Base-by-base conservation (phyloP, 2,797 vertebrate genomes). In the Lutjanus argentimaculatus region DNA sequence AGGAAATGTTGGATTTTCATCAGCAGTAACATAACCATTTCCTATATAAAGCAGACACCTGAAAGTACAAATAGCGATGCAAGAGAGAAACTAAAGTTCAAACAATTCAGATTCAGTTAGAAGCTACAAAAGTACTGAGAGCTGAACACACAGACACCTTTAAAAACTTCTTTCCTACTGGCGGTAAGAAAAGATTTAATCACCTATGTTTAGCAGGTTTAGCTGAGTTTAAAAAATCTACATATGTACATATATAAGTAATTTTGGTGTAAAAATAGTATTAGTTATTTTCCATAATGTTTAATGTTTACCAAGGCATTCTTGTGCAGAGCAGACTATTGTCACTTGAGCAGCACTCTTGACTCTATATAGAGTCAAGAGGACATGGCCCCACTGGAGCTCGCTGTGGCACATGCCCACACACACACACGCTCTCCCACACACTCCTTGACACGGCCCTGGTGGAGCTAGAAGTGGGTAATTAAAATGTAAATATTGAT, bases 401-500 rank as follows among this genome's bases (percentile, higher is more conserved):
- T 65, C 13, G 52, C 67, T 22, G 63, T 25, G 40, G 55, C 72
- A 67, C 78, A 55, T 57, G 42, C 67, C 55, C 70, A 85, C 81
- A 75, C 74, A 96, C 95, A 94, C 95, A 95, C 95, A 94, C 95
- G 94, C 95, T 94, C 93, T 95, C 93, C 19, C 73, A 93, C 95
- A 77, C 71, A 80, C 74, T 88, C 78, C 88, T 90, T 97, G 96
- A 97, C 97, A 97, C 93, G 93, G 91, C 92, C 95, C 95, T 96
- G 95, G 96, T 93, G 95, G 96, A 95, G 95, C 96, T 95, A 93
- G 97, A 92, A 97, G 96, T 96, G 97, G 97, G 97, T 98, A 98
- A 99, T 99, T 99, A 99, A 99, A 99, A 99, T 99, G 98, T 99
- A 99, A 99, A 99, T 99, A 99, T 99, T 99, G 98, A 99, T 99